Percentiles rank a stretch among this genome's conserved stretches.
Conservation (phyloP, 1,140 invertebrate species). For the Lamellibrachia luymesi region DNA sequence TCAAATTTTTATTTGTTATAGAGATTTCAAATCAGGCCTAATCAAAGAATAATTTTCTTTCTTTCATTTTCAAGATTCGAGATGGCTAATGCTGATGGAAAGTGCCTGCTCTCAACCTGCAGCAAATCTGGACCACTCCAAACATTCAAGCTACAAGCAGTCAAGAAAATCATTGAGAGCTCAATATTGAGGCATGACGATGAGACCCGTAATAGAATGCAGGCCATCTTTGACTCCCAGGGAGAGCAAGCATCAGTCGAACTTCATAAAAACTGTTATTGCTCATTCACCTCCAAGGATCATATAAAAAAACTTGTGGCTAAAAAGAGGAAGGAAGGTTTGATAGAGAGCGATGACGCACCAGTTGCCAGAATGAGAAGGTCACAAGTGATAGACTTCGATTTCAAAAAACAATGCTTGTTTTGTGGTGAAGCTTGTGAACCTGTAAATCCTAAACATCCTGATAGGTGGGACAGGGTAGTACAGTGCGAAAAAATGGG, state of each 20-base stretch:
- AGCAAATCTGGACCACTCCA: neutral
- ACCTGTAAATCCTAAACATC: neutral
- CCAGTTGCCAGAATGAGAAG: neutral
- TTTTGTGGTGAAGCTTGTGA: neutral
- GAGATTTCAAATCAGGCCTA: no score
- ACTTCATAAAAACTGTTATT: slow-evolving; percentile 10
- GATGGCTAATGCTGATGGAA: no score
- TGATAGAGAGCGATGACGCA: neutral
- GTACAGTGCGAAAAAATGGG: neutral
- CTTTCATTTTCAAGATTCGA: no score
- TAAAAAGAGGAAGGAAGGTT: slow-evolving; percentile 8
- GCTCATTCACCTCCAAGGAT: neutral
- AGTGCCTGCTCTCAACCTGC: no score
- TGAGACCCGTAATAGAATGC: slow-evolving; percentile 6
- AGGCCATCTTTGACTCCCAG: neutral
- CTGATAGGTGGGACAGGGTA: slow-evolving; percentile 6
- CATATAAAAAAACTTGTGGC: slow-evolving; percentile 11
- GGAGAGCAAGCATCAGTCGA: slow-evolving; percentile 15
- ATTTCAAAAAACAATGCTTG: neutral
- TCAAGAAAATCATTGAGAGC: neutral
- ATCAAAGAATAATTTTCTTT: no score
- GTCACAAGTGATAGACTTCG: neutral
- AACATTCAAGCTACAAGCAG: slow-evolving; percentile 8
- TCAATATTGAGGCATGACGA: neutral
- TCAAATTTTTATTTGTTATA: no score